A percentile compares a stretch with the other conserved stretches of the same genome.
Evolutionary conservation across 2,113 vertebrate genomes (phyloP).

Genomic region (Cololabis saira): DNA sequence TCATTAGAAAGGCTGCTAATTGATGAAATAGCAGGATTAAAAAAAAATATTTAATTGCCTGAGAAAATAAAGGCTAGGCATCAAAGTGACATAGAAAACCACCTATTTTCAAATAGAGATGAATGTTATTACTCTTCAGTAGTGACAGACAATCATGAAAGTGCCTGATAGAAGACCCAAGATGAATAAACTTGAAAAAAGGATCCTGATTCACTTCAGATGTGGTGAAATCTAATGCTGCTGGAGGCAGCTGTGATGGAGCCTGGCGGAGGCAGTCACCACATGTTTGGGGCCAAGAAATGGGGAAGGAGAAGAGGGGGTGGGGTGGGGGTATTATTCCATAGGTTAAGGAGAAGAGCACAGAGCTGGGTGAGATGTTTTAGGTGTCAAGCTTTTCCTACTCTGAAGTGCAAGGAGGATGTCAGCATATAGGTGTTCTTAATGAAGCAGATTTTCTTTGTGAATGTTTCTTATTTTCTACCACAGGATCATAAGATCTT

Average conservation of each 20-base stretch:
- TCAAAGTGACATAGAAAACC: too few relatives aligned
- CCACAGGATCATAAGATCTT: constrained; percentile 29
- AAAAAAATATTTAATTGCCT: too few relatives aligned
- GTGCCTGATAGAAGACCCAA: constrained; percentile 43
- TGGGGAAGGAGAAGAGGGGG: constrained; percentile 13
- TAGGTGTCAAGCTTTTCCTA: constrained; percentile 29
- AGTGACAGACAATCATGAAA: constrained; percentile 40
- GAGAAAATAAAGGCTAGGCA: too few relatives aligned
- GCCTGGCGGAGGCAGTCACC: constrained; percentile 21
- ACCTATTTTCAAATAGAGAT: constrained; percentile 17
- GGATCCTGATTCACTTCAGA: constrained; percentile 46
- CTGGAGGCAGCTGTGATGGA: constrained; percentile 22
- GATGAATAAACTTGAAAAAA: constrained; percentile 43
- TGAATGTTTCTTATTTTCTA: constrained; percentile 11
- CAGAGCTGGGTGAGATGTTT: constrained; percentile 26
- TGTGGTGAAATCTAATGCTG: constrained; percentile 58
- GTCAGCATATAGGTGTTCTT: constrained; percentile 32
- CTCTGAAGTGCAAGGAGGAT: constrained; percentile 30
- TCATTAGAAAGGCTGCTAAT: too few relatives aligned
- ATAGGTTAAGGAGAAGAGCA: constrained; percentile 24
- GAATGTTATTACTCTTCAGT: constrained; percentile 45
- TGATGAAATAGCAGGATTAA: too few relatives aligned
- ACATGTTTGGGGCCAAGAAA: constrained; percentile 48
- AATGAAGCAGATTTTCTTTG: constrained; percentile 49
- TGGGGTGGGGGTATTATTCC: constrained; percentile 36